phyloP scores from a whole-genome alignment of 2,113 vertebrate genomes.

The Picathartes gymnocephalus region DNA sequence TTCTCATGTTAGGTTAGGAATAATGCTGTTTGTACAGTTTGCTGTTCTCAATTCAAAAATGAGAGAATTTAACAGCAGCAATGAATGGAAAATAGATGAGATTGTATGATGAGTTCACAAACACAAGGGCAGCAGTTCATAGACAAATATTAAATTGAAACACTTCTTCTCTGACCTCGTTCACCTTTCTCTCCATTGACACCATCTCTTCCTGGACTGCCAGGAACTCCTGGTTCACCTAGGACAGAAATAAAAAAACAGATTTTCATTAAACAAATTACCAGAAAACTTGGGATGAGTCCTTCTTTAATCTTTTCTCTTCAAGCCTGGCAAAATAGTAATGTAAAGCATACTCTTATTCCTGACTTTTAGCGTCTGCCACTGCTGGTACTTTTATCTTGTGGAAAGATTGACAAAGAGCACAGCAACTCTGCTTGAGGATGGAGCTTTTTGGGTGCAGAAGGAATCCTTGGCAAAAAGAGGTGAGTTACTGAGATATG shows the following conservation, averaged over 20 bases:
- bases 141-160: neutral
- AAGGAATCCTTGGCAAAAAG: neutral
- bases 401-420: neutral
- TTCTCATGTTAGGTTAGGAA: neutral
- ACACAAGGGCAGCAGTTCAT: neutral
- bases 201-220: slow-evolving; percentile 75
- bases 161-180: slow-evolving; percentile 71
- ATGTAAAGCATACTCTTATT: neutral
- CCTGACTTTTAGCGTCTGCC: neutral
- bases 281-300: neutral
- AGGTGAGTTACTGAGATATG: neutral
- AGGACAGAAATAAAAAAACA: neutral
- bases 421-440: neutral
- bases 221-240: slow-evolving; percentile 72
- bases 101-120: neutral
- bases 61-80: neutral
- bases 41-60: neutral
- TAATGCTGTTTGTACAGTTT: neutral
- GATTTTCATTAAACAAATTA: neutral
- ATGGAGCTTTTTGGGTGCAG: neutral
- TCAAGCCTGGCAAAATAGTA: neutral
- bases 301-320: neutral
- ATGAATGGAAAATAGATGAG: neutral
- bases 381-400: neutral
- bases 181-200: slow-evolving; percentile 83